Percentiles rank a stretch among this genome's conserved stretches.
Conservation (phyloP, 2,888 invertebrate species). For the Drosophila flavopinicola region DNA sequence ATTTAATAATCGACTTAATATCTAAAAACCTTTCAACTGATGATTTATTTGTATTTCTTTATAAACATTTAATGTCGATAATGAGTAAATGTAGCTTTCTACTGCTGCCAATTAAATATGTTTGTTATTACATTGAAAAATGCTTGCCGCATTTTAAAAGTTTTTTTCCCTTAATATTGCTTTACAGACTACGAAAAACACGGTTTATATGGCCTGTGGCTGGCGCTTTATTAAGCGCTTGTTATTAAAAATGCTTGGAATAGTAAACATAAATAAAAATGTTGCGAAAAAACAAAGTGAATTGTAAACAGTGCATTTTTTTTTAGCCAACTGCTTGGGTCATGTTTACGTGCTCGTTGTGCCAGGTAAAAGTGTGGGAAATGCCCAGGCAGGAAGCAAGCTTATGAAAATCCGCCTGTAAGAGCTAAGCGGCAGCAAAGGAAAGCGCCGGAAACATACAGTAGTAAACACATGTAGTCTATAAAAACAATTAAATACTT, state of each 20-base stretch:
- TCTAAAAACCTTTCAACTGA: too few species aligned
- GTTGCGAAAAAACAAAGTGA: neutral
- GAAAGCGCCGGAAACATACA: neutral
- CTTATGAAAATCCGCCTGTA: conserved; percentile 38
- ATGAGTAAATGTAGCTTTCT: neutral
- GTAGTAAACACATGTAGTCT: conserved; percentile 10
- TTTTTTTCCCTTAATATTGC: neutral
- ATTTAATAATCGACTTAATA: too few species aligned
- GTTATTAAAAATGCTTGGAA: conserved; percentile 14
- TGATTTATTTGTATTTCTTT: neutral
- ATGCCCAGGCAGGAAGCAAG: conserved; percentile 12
- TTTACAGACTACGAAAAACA: neutral
- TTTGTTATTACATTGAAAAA: neutral
- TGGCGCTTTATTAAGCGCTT: conserved; percentile 24
- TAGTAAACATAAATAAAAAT: conserved; percentile 1
- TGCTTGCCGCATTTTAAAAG: neutral
- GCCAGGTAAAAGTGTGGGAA: conserved; percentile 19
- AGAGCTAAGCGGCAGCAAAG: conserved; percentile 9
- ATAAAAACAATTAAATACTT: conserved; percentile 20
- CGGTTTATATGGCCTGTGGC: neutral
- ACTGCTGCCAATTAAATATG: neutral
- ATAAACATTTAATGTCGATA: neutral
- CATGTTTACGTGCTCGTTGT: conserved; percentile 17
- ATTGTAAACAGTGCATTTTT: conserved; percentile 9
- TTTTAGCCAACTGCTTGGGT: conserved; percentile 11